phyloP scores from a whole-genome alignment of 2,113 vertebrate species.

The Seriola rivoliana region DNA sequence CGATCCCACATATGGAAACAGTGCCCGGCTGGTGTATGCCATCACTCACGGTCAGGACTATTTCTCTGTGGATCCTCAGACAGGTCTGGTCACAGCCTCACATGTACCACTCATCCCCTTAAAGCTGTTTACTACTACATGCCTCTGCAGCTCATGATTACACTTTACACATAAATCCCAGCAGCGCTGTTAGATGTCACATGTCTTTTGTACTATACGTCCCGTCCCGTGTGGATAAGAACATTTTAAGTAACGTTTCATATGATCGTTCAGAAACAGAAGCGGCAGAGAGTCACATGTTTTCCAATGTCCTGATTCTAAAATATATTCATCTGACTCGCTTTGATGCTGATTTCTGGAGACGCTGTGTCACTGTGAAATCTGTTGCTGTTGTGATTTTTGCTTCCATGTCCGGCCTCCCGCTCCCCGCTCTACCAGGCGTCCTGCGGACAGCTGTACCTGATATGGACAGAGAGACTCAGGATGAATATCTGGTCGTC shows the following conservation, averaged over 20 bases:
- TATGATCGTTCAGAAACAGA: constrained; percentile 11
- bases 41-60: constrained; percentile 90
- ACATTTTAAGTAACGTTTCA: constrained; percentile 27
- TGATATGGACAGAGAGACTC: constrained; percentile 92
- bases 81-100: constrained; percentile 79
- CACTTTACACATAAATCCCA: constrained; percentile 37
- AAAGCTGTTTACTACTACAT: constrained; percentile 30
- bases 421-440: constrained; percentile 75
- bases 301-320: constrained; percentile 34
- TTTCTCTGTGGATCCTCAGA: constrained; percentile 93
- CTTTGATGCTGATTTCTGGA: constrained; percentile 40
- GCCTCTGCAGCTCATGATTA: constrained; percentile 27
- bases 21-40: constrained; percentile 91
- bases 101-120: not conserved
- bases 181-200: constrained; percentile 14
- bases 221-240: constrained; percentile 9
- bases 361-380: constrained; percentile 50
- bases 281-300: constrained; percentile 24
- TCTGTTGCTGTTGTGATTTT: constrained; percentile 49
- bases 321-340: constrained; percentile 46
- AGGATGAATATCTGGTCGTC: constrained; percentile 89
- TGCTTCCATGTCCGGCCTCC: not conserved
- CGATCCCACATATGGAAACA: constrained; percentile 92
- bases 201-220: constrained; percentile 43
- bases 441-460: constrained; percentile 89